These are phyloP conservation scores for Orchestes rusci DNA, from an alignment of 2,888 invertebrate genomes.

Conservation along the genomic window DNA sequence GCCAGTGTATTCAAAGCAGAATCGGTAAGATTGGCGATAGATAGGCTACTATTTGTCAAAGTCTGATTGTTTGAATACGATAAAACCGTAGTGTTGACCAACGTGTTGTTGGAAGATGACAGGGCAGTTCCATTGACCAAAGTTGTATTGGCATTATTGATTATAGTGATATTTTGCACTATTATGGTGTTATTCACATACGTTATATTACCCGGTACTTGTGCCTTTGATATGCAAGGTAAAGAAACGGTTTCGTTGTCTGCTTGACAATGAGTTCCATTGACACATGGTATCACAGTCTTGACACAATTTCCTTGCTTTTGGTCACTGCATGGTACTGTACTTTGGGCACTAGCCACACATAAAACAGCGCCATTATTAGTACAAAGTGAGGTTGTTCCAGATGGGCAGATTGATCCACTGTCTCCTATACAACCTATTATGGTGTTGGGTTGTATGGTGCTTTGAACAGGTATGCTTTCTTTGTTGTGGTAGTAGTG, in stretches of 20 bases:
- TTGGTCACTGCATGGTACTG: constrained; percentile 36
- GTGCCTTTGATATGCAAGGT: constrained; percentile 38
- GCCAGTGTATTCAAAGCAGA: too few relatives aligned
- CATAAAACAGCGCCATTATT: constrained; percentile 41
- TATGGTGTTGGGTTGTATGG: constrained; percentile 37
- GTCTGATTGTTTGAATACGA: too few relatives aligned
- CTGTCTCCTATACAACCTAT: constrained; percentile 38
- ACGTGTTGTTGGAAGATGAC: constrained; percentile 17
- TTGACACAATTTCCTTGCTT: constrained; percentile 35
- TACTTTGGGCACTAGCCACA: constrained; percentile 36
- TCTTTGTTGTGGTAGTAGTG: constrained; percentile 40
- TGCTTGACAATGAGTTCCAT: constrained; percentile 32
- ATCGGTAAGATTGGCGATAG: not conserved
- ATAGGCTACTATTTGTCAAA: too few relatives aligned
- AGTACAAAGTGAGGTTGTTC: constrained; percentile 40
- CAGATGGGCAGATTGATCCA: constrained; percentile 37
- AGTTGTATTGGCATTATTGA: constrained; percentile 15
- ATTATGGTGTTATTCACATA: constrained; percentile 32
- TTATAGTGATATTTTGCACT: constrained; percentile 21
- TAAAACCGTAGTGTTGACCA: constrained; percentile 11
- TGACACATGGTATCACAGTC: constrained; percentile 37
- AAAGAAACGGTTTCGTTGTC: constrained; percentile 33
- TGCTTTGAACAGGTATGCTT: constrained; percentile 32
- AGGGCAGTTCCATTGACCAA: constrained; percentile 4
- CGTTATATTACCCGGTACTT: constrained; percentile 31